Evolutionary conservation across 2,888 invertebrate species (phyloP).

Genomic region (Drosophila tanythrix): DNA sequence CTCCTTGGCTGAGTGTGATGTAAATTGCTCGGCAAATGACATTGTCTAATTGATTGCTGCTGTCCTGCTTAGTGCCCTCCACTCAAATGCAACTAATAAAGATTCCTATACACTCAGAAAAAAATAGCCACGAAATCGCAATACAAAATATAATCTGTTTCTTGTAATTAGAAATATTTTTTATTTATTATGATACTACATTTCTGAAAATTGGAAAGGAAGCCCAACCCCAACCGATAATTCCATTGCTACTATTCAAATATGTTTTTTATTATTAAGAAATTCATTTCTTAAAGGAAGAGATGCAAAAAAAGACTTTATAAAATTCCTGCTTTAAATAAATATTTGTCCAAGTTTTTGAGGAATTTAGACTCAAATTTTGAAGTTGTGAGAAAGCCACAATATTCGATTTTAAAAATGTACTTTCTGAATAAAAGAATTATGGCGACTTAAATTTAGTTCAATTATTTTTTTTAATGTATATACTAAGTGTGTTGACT

Average conservation of each 20-base stretch:
- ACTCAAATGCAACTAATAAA: conserved; percentile 65
- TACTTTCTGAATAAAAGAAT: too few species aligned
- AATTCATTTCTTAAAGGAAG: too few species aligned
- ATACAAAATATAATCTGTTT: background rate
- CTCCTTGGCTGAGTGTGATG: conserved; percentile 28
- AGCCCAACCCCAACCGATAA: background rate
- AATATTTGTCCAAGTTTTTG: too few species aligned
- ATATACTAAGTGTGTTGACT: conserved; percentile 41
- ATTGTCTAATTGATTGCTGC: conserved; percentile 60
- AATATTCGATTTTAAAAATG: background rate
- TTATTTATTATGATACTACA: too few species aligned
- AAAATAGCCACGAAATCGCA: background rate
- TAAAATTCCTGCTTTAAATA: background rate
- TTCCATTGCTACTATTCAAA: background rate
- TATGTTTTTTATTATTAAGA: too few species aligned
- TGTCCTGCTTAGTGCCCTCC: conserved; percentile 18
- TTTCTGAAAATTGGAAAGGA: background rate
- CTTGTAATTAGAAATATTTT: too few species aligned
- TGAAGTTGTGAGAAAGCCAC: too few species aligned
- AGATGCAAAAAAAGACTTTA: background rate
- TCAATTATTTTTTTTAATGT: background rate
- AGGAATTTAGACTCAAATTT: too few species aligned
- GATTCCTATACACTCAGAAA: conserved; percentile 36
- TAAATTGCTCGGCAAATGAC: conserved; percentile 47
- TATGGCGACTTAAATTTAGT: background rate